phyloP scores from a whole-genome alignment of 2,797 vertebrate genomes.

The Clarias platycephalus region DNA sequence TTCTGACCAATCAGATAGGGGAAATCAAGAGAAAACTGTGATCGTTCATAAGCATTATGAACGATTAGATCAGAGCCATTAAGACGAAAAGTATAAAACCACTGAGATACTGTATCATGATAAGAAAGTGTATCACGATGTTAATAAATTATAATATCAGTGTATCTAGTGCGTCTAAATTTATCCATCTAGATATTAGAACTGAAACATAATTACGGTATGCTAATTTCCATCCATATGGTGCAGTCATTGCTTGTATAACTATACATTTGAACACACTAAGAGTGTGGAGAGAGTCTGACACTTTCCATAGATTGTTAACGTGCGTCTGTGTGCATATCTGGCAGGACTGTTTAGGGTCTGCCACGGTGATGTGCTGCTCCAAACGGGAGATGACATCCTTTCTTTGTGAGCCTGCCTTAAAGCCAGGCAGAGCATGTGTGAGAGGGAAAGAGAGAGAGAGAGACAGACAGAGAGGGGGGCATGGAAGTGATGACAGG shows the following conservation, averaged over 20 bases:
- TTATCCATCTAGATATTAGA: background rate
- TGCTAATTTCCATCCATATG: too few relatives aligned
- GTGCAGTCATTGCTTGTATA: background rate
- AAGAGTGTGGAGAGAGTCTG: background rate
- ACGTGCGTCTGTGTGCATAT: slow-evolving; percentile 3
- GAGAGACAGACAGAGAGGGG: slow-evolving; percentile 8
- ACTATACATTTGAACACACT: background rate
- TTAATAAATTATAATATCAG: too few relatives aligned
- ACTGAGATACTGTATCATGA: too few relatives aligned
- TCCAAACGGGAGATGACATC: slow-evolving; percentile 51
- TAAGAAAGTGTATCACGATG: too few relatives aligned
- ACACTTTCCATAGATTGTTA: slow-evolving; percentile 30
- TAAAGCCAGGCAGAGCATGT: slow-evolving; percentile 44
- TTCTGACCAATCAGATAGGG: background rate
- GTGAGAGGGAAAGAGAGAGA: background rate
- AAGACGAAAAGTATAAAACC: too few relatives aligned
- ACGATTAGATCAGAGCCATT: too few relatives aligned
- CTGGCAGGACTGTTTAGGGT: slow-evolving; percentile 41
- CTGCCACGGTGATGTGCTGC: slow-evolving; percentile 49
- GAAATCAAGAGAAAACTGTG: too few relatives aligned
- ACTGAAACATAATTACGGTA: background rate
- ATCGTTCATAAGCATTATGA: too few relatives aligned
- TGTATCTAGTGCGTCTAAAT: background rate
- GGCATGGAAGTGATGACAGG: background rate
- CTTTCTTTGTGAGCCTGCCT: slow-evolving; percentile 45